Percentiles rank a stretch among this genome's conserved stretches.
Evolutionary conservation across 2,888 invertebrate species (phyloP).

Genomic region (Lepidochrysops patricia): DNA sequence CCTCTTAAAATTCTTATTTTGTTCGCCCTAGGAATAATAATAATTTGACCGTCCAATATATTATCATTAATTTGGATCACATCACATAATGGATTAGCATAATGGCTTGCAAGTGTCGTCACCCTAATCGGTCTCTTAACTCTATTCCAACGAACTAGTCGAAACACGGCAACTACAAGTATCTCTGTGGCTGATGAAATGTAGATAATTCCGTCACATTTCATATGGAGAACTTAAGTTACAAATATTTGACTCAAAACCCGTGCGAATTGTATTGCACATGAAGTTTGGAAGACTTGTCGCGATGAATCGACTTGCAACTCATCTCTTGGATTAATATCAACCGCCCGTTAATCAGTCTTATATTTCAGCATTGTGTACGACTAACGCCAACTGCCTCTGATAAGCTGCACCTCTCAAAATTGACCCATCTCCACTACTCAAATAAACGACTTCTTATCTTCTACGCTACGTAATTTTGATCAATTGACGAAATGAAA

Average conservation of each 20-base stretch:
- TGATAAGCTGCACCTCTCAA: slow-evolving; percentile 9
- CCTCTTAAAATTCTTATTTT: too few species aligned
- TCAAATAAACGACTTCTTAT: neutral
- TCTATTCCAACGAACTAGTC: neutral
- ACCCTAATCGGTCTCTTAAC: too few species aligned
- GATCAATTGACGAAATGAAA: slow-evolving; percentile 15
- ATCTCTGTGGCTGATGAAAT: neutral
- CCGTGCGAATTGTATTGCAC: neutral
- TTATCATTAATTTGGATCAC: too few species aligned
- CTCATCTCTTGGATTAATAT: slow-evolving; percentile 18
- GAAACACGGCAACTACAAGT: neutral
- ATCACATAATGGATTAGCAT: too few species aligned
- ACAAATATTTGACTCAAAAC: neutral
- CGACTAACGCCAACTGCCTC: neutral
- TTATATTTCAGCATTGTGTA: slow-evolving; percentile 26
- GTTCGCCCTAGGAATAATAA: too few species aligned
- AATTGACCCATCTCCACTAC: slow-evolving; percentile 8
- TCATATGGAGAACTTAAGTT: neutral
- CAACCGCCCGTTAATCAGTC: slow-evolving; percentile 34
- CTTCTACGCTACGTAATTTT: neutral
- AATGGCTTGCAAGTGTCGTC: too few species aligned
- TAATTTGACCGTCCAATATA: too few species aligned
- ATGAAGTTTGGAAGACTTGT: slow-evolving; percentile 39
- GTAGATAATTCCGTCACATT: neutral
- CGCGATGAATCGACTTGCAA: slow-evolving; percentile 30